Evolutionary conservation across 2,888 invertebrate genomes (phyloP).

Genomic region (Drosophila trichaetosa): DNA sequence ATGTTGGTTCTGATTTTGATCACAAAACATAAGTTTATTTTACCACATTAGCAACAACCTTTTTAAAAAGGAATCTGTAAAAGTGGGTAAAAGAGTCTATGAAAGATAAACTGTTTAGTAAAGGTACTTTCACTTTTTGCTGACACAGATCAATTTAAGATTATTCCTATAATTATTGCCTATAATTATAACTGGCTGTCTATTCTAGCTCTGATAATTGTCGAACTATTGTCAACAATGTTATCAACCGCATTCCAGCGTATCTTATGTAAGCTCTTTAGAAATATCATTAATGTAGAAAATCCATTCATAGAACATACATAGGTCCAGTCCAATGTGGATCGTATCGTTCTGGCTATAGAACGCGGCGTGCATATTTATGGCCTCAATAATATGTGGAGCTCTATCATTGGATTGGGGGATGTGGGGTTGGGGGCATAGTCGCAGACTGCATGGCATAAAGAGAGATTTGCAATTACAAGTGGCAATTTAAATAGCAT

Average conservation of each 20-base stretch:
- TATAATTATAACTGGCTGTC: constrained; percentile 26
- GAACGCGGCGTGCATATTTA: constrained; percentile 54
- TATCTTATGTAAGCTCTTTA: constrained; percentile 31
- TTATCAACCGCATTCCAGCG: constrained; percentile 48
- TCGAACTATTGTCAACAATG: constrained; percentile 2
- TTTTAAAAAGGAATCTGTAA: neutral
- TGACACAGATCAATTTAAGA: neutral
- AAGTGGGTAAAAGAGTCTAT: neutral
- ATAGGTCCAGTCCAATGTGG: constrained; percentile 21
- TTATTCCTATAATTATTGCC: neutral
- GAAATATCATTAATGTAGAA: constrained; percentile 29
- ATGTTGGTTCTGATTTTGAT: neutral
- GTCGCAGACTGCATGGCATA: constrained; percentile 6
- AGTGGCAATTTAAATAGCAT: constrained; percentile 75
- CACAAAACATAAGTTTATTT: neutral
- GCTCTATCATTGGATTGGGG: neutral
- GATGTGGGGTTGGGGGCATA: neutral
- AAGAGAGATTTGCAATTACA: constrained; percentile 65
- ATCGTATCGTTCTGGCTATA: constrained; percentile 11
- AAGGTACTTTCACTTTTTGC: neutral
- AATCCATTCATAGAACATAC: constrained; percentile 25
- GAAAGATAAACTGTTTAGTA: neutral
- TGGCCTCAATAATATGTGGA: constrained; percentile 62
- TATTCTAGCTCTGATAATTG: constrained; percentile 9
- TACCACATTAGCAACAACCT: neutral